phyloP scores from a whole-genome alignment of 2,888 invertebrate species.

The Eumerus sabulonum region DNA sequence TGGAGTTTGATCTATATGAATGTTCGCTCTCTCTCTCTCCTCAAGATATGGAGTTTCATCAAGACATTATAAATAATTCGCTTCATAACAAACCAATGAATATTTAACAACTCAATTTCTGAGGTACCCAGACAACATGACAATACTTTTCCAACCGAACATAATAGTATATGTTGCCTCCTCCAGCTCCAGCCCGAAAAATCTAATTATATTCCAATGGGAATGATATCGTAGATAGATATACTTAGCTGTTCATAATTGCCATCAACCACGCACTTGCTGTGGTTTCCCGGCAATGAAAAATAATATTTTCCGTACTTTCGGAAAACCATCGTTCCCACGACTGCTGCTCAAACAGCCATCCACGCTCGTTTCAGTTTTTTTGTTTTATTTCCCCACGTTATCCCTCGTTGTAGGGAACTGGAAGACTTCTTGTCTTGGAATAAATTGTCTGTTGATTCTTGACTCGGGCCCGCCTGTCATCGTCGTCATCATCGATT shows the following conservation, averaged over 20 bases:
- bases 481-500: slow-evolving; percentile 56
- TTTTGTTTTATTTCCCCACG: background rate
- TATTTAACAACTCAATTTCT: too few species aligned
- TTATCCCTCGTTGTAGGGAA: slow-evolving; percentile 18
- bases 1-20: too few species aligned
- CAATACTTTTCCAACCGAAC: too few species aligned
- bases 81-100: too few species aligned
- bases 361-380: slow-evolving; percentile 14
- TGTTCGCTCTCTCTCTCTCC: too few species aligned
- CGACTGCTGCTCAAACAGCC: slow-evolving; percentile 11
- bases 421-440: too few species aligned
- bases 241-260: slow-evolving; percentile 3
- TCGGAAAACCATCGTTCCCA: slow-evolving; percentile 20
- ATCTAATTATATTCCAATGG: background rate
- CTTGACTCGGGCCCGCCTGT: slow-evolving; percentile 7
- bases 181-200: background rate
- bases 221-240: background rate
- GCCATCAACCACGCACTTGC: slow-evolving; percentile 30
- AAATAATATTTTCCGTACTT: background rate
- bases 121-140: too few species aligned
- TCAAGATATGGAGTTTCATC: too few species aligned
- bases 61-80: too few species aligned
- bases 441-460: slow-evolving; percentile 35
- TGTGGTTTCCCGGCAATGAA: slow-evolving; percentile 29
- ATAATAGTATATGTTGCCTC: too few species aligned